Base-by-base conservation (phyloP, 2,113 vertebrate species). In the Nannospalax galili region DNA sequence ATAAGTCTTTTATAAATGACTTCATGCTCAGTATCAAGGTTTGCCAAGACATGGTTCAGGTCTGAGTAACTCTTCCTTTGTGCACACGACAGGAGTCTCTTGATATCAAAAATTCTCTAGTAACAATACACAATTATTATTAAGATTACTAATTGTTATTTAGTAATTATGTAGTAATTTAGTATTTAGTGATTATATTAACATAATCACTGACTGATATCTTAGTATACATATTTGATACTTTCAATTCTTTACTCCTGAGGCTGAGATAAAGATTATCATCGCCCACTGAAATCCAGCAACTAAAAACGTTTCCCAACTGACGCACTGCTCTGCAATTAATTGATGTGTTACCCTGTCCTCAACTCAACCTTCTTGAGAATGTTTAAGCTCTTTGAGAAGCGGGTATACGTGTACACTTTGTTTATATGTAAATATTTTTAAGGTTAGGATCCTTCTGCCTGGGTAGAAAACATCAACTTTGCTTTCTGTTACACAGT, bases 211-310 rank as follows among this genome's bases (percentile, higher is more conserved):
- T 84, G 5, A 5, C 84, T 12, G 58, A 72, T 15, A 73, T 7
- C 74, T 80, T 11, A 42, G 37, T 70, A 84, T 85, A 87, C 48
- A 69, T 75, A 94, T 40, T 22, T 48, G 24, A 74, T 73, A 48
- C 58, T 80, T 90, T 52, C 35, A 79, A 69, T 37, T 75, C 60
- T 70, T 80, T 48, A 42, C n/a, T 88, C 24, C 42, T 32, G 16
- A 94, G 67, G 72, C 56, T 80, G 40, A 91, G 28, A 78, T 42
- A 24, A 84, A 90, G 24, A 78, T 91, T 82, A 62, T 37, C 56
- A 85, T 22, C 92, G 79, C 75, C 79, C 67, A 92, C 24, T 62
- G 42, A 88, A 89, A 82, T 80, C 70, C 79, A 94, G 2, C 32
- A 45, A 82, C 20, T 85, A n/a, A 75, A 80, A 94, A 37, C 77